Base-by-base conservation (phyloP, 2,113 vertebrate genomes). In the Neolamprologus modestus region DNA sequence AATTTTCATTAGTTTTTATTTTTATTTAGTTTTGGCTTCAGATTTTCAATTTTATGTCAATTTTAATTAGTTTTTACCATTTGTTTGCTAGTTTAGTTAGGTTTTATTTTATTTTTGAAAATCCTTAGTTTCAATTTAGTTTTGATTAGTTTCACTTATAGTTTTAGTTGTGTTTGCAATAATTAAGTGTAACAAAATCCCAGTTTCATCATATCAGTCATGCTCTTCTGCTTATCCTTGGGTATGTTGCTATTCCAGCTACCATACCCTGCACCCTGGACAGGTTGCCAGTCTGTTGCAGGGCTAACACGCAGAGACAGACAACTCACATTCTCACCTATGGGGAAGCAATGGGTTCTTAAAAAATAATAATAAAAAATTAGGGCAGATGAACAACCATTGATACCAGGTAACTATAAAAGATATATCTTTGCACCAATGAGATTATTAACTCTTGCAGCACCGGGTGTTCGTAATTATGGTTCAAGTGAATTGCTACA, bases 391-490 rank as follows among this genome's bases (percentile, higher is more conserved):
- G 45, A 47, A 47, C 45, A 47, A 16, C 14, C 2, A 16, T 47
- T 47, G 14, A 16, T 47, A 47, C 7, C 7, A 4, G 14, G 45
- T 4, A 47, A 16, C 7, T 47, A 47, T 52, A 19, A 19, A 52
- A 52, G 0, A 0, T 52, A 52, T 19, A 19, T 19, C 47, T 19
- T 52, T 0, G 4, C 5, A 0, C 50, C 17, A 9, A 52, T 19
- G 50, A 52, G 8, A 52, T 0, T 9, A 52, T 9, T 9, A 52
- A n/a, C 47, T 9, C 17, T 52, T 9, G 47, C 47, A 19, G 47
- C 17, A 5, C 47, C 8, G 1, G 47, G 47, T 52, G 17, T 52
- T 52, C 8, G 1, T 0, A 52, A 52, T 52, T 52, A 2, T 52
- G 47, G 17, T 52, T 52, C 47, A 52, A 52, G 17, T 52, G 47